These are phyloP conservation scores for Babyrousa celebensis DNA, from an alignment of 2,797 vertebrate species.

Conservation along the genomic window DNA sequence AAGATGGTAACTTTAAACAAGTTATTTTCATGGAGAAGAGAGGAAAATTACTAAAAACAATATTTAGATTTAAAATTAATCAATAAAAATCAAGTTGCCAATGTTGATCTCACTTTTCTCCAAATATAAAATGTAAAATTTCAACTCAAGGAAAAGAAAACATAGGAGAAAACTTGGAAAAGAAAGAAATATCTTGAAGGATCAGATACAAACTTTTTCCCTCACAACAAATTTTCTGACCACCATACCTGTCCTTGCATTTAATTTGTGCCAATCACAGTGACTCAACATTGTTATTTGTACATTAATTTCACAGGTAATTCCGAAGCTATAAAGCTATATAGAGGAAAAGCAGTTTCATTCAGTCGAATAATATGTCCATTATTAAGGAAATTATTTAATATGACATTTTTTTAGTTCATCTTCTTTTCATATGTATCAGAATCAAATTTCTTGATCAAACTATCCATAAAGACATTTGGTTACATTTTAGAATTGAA, in stretches of 20 bases:
- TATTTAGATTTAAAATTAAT: slow-evolving; percentile 63
- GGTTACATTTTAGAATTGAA: neutral
- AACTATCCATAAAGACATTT: neutral
- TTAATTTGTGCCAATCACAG: neutral
- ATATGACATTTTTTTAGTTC: slow-evolving; percentile 22
- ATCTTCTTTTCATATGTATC: neutral
- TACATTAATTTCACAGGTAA: neutral
- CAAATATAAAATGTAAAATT: neutral
- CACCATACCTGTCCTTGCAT: neutral
- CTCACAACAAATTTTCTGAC: neutral
- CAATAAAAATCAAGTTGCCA: neutral
- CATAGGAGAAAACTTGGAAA: neutral
- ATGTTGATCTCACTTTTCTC: neutral
- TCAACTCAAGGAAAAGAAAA: neutral
- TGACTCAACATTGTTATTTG: neutral
- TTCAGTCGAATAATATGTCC: neutral
- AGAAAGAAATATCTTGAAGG: neutral
- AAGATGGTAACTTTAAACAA: slow-evolving; percentile 56
- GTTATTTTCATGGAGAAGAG: slow-evolving; percentile 69
- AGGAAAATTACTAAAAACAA: slow-evolving; percentile 63
- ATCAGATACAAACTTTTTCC: neutral
- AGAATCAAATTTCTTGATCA: slow-evolving; percentile 23
- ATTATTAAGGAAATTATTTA: neutral
- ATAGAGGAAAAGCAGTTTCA: neutral
- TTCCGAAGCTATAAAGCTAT: neutral